Base-by-base conservation (phyloP, 2,888 invertebrate genomes). In the Psococerastis gibbosa region DNA sequence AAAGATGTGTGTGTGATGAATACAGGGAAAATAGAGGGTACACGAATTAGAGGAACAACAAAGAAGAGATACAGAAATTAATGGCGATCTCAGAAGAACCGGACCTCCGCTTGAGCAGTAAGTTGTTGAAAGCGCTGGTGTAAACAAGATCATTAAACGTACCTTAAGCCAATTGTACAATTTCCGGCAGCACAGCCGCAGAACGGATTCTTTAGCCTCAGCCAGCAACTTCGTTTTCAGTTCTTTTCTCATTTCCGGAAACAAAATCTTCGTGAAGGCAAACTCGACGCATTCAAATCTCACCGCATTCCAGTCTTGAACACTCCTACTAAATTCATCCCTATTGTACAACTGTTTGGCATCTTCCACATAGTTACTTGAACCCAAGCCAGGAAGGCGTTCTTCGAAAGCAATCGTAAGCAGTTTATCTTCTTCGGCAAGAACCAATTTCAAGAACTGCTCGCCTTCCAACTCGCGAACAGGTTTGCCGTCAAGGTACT, bases 301-400 rank as follows among this genome's bases (percentile, higher is more conserved):
- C 42, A 94, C 59, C 2, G 77, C 73, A 63, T 98, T 98, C 98
- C 98, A 98, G 52, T 91, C 89, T 58, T 92, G 82, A 0, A 89
- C 89, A 50, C 79, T 78, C 51, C 84, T 84, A 52, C 89, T 89
- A 61, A 91, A 95, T 60, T 94, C 94, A 62, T 95, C 95, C 62
- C 78, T 75, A 52, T 81, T 77, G 56, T 83, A 88, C 2, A 87
- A 64, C 52, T 84, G 81, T 55, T 89, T 85, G 35, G 85, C 76
- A 62, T 95, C 94, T 48, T 92, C 88, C 23, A 91, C 68, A 56
- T 87, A 94, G 23, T 76, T 78, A 1, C 67, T 64, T 0, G 73
- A 68, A 0, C 82, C 81, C 56, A 81, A 78, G 2, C 85, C 85
- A 54, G 81, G 81, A 35, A 88, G 76, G 43, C 70, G 69, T 49